Percentiles rank a stretch among this genome's conserved stretches.
phyloP scores from a whole-genome alignment of 2,797 vertebrate species.

The Gymnoscopelus microlampas region DNA sequence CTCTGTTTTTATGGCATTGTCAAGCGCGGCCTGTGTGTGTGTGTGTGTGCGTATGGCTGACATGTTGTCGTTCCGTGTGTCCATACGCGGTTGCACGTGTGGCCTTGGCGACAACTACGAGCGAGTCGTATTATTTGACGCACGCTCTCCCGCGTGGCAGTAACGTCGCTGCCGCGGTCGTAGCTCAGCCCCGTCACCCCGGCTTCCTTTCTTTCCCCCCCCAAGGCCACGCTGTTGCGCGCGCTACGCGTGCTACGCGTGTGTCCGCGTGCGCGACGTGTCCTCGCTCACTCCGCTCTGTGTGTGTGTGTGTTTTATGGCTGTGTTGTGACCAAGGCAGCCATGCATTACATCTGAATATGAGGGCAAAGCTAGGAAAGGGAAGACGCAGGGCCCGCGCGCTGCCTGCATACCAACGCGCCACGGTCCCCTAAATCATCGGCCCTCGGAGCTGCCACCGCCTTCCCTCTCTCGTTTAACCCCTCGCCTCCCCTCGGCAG shows the following conservation, averaged over 20 bases:
- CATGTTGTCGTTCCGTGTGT: conserved; percentile 53
- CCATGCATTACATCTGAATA: conserved; percentile 44
- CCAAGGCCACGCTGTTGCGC: conserved; percentile 41
- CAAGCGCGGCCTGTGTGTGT: conserved; percentile 26
- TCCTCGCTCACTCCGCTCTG: no score
- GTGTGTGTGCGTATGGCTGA: conserved; percentile 31
- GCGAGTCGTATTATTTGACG: conserved; percentile 27
- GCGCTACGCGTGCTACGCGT: not conserved
- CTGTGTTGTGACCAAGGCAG: conserved; percentile 15
- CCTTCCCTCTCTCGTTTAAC: conserved; percentile 28
- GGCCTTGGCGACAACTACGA: conserved; percentile 54
- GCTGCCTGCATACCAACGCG: not conserved
- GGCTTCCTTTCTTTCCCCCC: conserved; percentile 1
- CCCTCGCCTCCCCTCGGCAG: conserved; percentile 20
- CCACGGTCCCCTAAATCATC: conserved; percentile 42
- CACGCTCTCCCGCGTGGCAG: conserved; percentile 17
- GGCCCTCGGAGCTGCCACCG: not conserved
- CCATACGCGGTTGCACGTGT: conserved; percentile 8
- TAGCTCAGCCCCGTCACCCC: conserved; percentile 41
- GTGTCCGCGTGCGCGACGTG: conserved; percentile 6
- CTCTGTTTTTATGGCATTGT: conserved; percentile 46
- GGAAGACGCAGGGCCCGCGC: not conserved
- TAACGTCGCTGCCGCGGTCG: conserved; percentile 6
- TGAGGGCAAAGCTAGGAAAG: conserved; percentile 16
- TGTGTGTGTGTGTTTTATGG: conserved; percentile 38